Percentiles rank a stretch among this genome's conserved stretches.
Evolutionary conservation across 92 coral and sea anemone genomes (phyloP).

Genomic region (Chrysogorgia sp.): DNA sequence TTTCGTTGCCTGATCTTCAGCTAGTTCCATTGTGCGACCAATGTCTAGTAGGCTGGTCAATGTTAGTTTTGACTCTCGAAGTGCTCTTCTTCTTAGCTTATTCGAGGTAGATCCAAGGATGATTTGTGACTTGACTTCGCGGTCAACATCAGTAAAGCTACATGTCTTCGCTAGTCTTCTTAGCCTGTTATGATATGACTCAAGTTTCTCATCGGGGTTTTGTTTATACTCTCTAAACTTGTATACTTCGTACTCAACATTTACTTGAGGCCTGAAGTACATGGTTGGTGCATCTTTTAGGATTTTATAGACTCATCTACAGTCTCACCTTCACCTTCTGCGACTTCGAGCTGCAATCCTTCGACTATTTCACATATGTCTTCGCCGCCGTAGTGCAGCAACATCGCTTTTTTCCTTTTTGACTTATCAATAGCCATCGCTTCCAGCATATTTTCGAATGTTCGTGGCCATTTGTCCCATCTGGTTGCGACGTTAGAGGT

Average conservation of each 20-base stretch:
- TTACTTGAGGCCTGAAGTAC: constrained; percentile 36
- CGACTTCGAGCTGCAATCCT: too few relatives aligned
- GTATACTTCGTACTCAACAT: constrained; percentile 37
- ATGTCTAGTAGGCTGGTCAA: constrained; percentile 44
- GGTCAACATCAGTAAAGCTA: constrained; percentile 21
- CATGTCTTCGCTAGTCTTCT: constrained; percentile 32
- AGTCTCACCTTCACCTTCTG: too few relatives aligned
- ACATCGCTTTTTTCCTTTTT: not conserved
- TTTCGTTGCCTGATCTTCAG: constrained; percentile 46
- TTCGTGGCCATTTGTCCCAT: not conserved
- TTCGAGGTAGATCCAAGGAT: constrained; percentile 40
- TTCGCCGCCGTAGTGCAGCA: not conserved
- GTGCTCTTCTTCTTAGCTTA: constrained; percentile 54
- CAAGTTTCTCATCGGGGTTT: constrained; percentile 29
- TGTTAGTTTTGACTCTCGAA: constrained; percentile 43
- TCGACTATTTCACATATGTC: too few relatives aligned
- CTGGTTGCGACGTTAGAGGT: not conserved
- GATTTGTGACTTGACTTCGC: constrained; percentile 25
- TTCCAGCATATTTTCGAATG: not conserved
- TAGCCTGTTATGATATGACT: constrained; percentile 28
- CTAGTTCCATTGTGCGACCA: constrained; percentile 57
- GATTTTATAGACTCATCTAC: not conserved
- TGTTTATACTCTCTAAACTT: constrained; percentile 24
- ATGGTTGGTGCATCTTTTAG: constrained; percentile 9
- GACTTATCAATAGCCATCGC: not conserved